A percentile compares a stretch with the other conserved stretches of the same genome.
Conservation (phyloP, 2,888 invertebrate genomes). For the Nemotelus nigrinus region DNA sequence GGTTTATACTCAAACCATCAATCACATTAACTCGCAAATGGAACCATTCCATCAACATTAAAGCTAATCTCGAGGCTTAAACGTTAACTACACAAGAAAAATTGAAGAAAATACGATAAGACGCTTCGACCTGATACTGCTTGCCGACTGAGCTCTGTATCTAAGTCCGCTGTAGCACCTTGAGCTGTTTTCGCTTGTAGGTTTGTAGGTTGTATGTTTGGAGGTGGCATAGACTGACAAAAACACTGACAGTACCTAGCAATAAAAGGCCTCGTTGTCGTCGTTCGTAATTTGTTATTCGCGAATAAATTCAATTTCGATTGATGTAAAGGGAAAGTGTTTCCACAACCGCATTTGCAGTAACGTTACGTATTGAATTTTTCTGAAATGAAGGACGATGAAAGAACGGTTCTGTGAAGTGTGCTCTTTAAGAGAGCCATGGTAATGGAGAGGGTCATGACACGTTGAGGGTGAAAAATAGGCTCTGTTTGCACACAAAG, state of each 20-base stretch:
- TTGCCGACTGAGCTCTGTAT: not conserved
- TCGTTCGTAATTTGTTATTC: constrained; percentile 39
- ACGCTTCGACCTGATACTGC: not conserved
- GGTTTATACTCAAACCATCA: constrained; percentile 22
- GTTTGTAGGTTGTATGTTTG: not conserved
- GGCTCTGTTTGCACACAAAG: too few species aligned
- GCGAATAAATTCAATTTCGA: constrained; percentile 35
- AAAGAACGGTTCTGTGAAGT: too few species aligned
- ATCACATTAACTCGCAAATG: constrained; percentile 40
- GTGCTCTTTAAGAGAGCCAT: too few species aligned
- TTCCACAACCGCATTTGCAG: too few species aligned
- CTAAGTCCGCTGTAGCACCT: not conserved
- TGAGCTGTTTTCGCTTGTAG: not conserved
- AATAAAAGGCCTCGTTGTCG: constrained; percentile 18
- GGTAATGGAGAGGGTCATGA: too few species aligned
- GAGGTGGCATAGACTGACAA: not conserved
- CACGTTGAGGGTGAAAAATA: too few species aligned
- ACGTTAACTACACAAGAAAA: constrained; percentile 23
- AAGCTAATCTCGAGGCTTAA: constrained; percentile 42
- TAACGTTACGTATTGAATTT: too few species aligned
- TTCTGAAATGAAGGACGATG: too few species aligned
- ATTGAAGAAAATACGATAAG: not conserved
- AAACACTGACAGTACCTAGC: not conserved
- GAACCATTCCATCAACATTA: constrained; percentile 43
- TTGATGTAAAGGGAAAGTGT: not conserved